Evolutionary conservation across 2,888 invertebrate genomes (phyloP).

Genomic region (Apodemia mormo): DNA sequence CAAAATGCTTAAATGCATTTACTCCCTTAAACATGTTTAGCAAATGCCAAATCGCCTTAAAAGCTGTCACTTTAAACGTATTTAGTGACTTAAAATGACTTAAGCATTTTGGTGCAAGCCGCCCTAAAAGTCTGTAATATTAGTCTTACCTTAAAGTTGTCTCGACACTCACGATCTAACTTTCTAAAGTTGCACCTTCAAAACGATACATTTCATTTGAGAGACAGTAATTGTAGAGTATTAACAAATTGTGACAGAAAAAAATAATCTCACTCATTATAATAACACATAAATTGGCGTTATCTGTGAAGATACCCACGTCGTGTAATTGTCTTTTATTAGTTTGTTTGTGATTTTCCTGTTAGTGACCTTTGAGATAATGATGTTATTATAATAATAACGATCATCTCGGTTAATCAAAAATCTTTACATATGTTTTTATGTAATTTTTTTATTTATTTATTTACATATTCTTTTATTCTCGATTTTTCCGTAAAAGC

Average conservation of each 20-base stretch:
- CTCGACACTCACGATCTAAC: neutral
- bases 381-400: constrained; percentile 10
- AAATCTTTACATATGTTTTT: neutral
- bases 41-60: too few relatives aligned
- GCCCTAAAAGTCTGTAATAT: too few relatives aligned
- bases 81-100: too few relatives aligned
- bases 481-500: too few relatives aligned
- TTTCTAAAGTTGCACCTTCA: constrained; percentile 4
- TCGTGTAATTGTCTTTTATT: constrained; percentile 5
- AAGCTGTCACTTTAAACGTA: too few relatives aligned
- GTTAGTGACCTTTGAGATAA: constrained; percentile 7
- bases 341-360: constrained; percentile 12
- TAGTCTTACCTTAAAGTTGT: neutral
- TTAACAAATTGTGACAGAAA: constrained; percentile 10
- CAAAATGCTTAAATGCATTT: too few relatives aligned
- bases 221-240: constrained; percentile 13
- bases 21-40: too few relatives aligned
- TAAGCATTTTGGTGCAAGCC: too few relatives aligned
- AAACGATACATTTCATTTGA: constrained; percentile 1
- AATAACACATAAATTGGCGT: neutral
- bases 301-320: constrained; percentile 7
- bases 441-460: too few relatives aligned
- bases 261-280: constrained; percentile 8
- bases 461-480: too few relatives aligned
- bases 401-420: neutral